Conservation (phyloP, 2,888 invertebrate genomes). For the Thysanoteuthis rhombus region DNA sequence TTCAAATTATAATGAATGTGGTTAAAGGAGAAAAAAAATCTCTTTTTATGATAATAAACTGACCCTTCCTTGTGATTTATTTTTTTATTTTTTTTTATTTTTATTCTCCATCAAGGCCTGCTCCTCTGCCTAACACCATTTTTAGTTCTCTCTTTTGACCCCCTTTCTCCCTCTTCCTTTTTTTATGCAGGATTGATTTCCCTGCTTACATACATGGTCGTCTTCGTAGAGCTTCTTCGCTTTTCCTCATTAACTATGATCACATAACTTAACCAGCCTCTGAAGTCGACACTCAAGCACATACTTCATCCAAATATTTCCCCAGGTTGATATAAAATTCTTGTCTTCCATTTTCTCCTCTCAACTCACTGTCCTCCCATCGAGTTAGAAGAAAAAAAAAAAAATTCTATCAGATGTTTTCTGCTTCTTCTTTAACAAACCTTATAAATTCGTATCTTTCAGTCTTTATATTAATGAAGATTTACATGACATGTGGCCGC, state of each 20-base stretch:
- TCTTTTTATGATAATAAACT: not conserved
- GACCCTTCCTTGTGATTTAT: too few relatives aligned
- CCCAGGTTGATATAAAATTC: not conserved
- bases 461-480: not conserved
- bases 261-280: not conserved
- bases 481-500: too few relatives aligned
- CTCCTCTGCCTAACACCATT: not conserved
- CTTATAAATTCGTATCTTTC: not conserved
- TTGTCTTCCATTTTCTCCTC: not conserved
- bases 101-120: not conserved
- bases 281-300: not conserved
- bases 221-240: not conserved
- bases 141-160: not conserved
- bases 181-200: not conserved
- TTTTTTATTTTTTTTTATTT: too few relatives aligned
- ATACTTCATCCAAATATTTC: not conserved
- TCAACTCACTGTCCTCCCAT: not conserved
- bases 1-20: too few relatives aligned
- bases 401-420: not conserved
- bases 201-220: not conserved
- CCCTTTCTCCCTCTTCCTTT: not conserved
- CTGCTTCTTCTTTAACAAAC: not conserved
- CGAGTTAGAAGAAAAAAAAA: too few relatives aligned
- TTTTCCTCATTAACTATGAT: not conserved
- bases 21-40: too few relatives aligned